phyloP scores from a whole-genome alignment of 2,797 vertebrate genomes.

The Echeneis naucrates region DNA sequence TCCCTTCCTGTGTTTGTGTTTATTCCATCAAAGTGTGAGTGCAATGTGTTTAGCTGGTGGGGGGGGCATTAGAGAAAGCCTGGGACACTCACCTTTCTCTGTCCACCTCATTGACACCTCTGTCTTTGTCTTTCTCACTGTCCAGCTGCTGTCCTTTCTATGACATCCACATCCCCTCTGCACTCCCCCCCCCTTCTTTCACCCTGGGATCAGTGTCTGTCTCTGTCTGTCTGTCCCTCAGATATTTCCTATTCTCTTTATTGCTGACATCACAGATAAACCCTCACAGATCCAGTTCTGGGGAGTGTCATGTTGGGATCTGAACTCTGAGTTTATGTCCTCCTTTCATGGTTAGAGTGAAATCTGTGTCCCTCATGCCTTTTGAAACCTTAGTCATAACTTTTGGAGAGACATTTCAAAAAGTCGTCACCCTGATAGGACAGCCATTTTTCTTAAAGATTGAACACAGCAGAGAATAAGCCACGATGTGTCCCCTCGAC shows the following conservation, averaged over 20 bases:
- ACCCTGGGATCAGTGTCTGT: background rate
- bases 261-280: slow-evolving; percentile 49
- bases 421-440: slow-evolving; percentile 31
- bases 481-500: background rate
- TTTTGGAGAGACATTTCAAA: slow-evolving; percentile 8
- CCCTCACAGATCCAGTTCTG: slow-evolving; percentile 15
- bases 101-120: slow-evolving; percentile 15
- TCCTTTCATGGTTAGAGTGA: slow-evolving; percentile 15
- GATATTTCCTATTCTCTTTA: slow-evolving; percentile 50
- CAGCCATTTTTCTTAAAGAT: slow-evolving; percentile 16
- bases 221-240: background rate
- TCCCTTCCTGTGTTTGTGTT: slow-evolving; percentile 50
- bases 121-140: slow-evolving; percentile 17
- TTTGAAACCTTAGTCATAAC: slow-evolving; percentile 26
- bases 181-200: background rate
- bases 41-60: slow-evolving; percentile 47
- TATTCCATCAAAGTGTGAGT: slow-evolving; percentile 61
- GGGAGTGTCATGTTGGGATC: slow-evolving; percentile 8
- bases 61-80: slow-evolving; percentile 31
- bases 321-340: slow-evolving; percentile 25
- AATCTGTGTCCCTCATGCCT: slow-evolving; percentile 11
- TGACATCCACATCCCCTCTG: slow-evolving; percentile 8
- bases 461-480: background rate
- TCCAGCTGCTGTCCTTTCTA: slow-evolving; percentile 26
- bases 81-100: slow-evolving; percentile 47